Base-by-base conservation (phyloP, 2,113 vertebrate species). In the Epinephelus fuscoguttatus region DNA sequence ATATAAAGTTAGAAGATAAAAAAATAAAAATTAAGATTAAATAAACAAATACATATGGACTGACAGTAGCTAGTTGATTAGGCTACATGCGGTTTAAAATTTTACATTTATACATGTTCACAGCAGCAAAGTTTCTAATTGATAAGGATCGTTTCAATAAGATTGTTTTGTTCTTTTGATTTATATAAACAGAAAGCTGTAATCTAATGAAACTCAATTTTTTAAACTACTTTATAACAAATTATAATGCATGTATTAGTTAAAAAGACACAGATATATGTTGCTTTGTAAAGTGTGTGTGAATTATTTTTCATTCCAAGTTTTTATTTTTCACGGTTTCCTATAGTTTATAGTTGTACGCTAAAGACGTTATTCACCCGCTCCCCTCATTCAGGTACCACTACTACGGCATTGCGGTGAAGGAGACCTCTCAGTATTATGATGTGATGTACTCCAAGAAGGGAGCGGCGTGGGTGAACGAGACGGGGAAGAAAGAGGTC, bases 401-500 rank as follows among this genome's bases (percentile, higher is more conserved):
- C 92, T 99, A 99, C 94, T 99, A 99, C 8, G 98, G 98, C 87
- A 99, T 99, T 50, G 98, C 98, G 0, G 98, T 99, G 90, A 99
- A 99, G 94, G 98, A 99, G 90, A 97, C 95, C 86, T 99, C 98
- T 50, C 98, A 98, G 85, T 99, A 99, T 93, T 99, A 99, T 55
- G 98, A 99, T 62, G 98, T 99, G 95, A 99, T 99, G 98, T 99
- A 99, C 94, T 99, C 98, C 90, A 99, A 99, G 94, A 99, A 99
- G 94, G 98, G 98, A 86, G 98, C 98, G 4, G 97, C 98, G 50
- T 99, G 98, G 98, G 98, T 99, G 95, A 99, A 98, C 57, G 98
- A 99, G 94, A 98, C 97, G 0, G 98, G 98, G 86, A 99, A 99
- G 96, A 99, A 99, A 94, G 98, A 99, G 96, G 98, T 98, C 93